A percentile compares a stretch with the other conserved stretches of the same genome.
These are phyloP conservation scores for Tupiocoris notatus DNA, from an alignment of 2,888 invertebrate species.

Conservation along the genomic window DNA sequence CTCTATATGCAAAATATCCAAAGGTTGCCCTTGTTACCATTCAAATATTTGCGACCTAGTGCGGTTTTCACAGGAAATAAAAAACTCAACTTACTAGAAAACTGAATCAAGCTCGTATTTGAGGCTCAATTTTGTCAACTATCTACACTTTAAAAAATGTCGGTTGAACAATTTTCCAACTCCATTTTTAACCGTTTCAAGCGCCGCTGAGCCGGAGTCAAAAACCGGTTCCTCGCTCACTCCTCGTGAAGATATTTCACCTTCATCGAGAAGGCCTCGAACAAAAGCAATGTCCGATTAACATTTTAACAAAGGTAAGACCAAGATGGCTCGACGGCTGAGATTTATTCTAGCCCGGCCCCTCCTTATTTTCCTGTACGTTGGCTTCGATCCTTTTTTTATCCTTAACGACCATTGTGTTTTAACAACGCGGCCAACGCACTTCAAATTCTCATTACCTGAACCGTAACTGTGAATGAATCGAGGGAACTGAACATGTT, in stretches of 20 bases:
- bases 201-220: too few species aligned
- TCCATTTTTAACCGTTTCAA: too few species aligned
- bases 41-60: too few species aligned
- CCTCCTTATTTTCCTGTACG: neutral
- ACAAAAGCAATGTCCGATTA: conserved; percentile 8
- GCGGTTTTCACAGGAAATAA: too few species aligned
- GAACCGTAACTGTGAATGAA: neutral
- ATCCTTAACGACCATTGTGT: neutral
- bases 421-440: neutral
- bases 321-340: neutral
- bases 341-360: neutral
- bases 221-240: too few species aligned
- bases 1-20: too few species aligned
- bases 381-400: neutral
- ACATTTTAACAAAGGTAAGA: neutral
- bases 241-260: neutral
- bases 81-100: too few species aligned
- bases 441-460: neutral
- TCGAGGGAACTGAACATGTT: neutral
- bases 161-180: too few species aligned
- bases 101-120: too few species aligned
- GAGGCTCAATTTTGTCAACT: too few species aligned
- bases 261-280: neutral
- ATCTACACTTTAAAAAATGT: too few species aligned
- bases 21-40: too few species aligned